These are phyloP conservation scores for Eumeta japonica DNA, from an alignment of 1,140 invertebrate species.

Conservation along the genomic window DNA sequence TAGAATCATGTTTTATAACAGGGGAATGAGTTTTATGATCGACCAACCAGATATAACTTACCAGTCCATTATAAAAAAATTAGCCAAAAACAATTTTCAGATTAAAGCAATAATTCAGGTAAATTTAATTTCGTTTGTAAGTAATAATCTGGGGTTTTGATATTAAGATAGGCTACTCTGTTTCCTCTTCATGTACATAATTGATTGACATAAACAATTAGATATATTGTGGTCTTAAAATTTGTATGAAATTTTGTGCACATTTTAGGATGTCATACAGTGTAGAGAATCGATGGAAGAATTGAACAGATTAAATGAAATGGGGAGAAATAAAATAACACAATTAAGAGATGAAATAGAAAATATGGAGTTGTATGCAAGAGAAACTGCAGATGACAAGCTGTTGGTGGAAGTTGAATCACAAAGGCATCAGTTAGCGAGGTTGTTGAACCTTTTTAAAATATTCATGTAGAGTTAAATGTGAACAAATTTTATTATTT, in stretches of 20 bases:
- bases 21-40: no score
- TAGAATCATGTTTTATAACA: no score
- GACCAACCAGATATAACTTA: slow-evolving; percentile 29
- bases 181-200: no score
- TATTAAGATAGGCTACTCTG: no score
- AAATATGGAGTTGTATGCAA: slow-evolving; percentile 64
- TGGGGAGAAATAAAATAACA: slow-evolving; percentile 67
- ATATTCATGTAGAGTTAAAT: background rate
- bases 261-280: slow-evolving; percentile 66
- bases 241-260: slow-evolving; percentile 8
- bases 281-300: slow-evolving; percentile 67
- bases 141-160: no score
- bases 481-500: slow-evolving; percentile 2
- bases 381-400: slow-evolving; percentile 63
- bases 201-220: no score
- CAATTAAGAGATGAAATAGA: slow-evolving; percentile 68
- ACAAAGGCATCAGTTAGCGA: slow-evolving; percentile 67
- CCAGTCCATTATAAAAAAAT: slow-evolving; percentile 55
- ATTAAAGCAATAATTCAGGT: slow-evolving; percentile 78
- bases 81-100: slow-evolving; percentile 71
- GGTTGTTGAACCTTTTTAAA: no score
- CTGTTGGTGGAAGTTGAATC: slow-evolving; percentile 65
- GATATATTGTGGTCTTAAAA: no score
- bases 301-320: slow-evolving; percentile 71
- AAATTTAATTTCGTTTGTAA: no score